These are phyloP conservation scores for Catocala nupta DNA, from an alignment of 2,888 invertebrate species.

Conservation along the genomic window DNA sequence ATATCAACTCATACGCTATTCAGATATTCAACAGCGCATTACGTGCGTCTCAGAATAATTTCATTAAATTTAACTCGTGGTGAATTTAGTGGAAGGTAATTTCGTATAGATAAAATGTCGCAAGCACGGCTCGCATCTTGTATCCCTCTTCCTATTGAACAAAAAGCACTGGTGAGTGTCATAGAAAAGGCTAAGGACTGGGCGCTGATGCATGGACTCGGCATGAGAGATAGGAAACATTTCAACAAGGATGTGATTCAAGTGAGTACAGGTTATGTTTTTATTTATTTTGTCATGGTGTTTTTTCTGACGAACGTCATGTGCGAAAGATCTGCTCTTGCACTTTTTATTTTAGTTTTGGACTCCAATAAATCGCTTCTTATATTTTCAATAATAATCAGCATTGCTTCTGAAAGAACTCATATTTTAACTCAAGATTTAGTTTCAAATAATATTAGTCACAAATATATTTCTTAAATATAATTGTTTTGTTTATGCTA, in stretches of 20 bases:
- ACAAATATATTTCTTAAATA: no score
- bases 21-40: background rate
- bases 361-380: no score
- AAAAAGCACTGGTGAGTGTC: slow-evolving; percentile 89
- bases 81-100: background rate
- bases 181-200: slow-evolving; percentile 93
- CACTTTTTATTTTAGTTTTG: no score
- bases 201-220: slow-evolving; percentile 94
- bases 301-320: no score
- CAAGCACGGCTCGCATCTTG: slow-evolving; percentile 86
- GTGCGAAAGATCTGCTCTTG: no score
- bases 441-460: no score
- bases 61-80: background rate
- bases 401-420: no score
- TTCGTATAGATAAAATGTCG: slow-evolving; percentile 64
- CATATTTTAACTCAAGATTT: no score
- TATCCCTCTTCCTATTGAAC: slow-evolving; percentile 89
- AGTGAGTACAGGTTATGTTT: slow-evolving; percentile 53
- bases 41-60: background rate
- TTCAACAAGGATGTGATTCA: slow-evolving; percentile 90
- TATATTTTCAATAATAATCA: no score
- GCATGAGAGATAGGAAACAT: slow-evolving; percentile 91
- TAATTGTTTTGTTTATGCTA: no score
- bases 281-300: background rate
- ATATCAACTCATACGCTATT: background rate